Percentiles rank a stretch among this genome's conserved stretches.
Conservation (phyloP, 2,113 vertebrate genomes). For the Chaenogobius annularis region DNA sequence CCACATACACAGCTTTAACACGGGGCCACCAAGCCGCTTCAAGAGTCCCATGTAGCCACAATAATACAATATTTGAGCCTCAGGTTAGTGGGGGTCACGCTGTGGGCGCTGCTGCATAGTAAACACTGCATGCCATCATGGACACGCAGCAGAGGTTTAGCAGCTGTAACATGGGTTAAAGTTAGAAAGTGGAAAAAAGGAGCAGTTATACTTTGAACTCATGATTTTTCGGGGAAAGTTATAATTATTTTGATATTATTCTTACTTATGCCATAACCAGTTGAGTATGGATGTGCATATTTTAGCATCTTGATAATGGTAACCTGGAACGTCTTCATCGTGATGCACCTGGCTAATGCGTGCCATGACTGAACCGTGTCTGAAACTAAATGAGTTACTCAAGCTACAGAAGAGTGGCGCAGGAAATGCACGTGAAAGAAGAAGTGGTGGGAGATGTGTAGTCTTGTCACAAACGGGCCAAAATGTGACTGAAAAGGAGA, state of each 20-base stretch:
- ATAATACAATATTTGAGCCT: conserved; percentile 48
- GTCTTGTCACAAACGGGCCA: background rate
- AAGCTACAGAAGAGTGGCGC: background rate
- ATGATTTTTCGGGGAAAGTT: no score
- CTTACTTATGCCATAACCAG: no score
- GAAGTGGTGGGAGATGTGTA: background rate
- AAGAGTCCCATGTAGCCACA: conserved; percentile 19
- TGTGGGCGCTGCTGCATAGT: conserved; percentile 21
- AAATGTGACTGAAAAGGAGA: no score
- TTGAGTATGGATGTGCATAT: background rate
- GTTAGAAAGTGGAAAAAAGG: conserved; percentile 10
- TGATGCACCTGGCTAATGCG: background rate
- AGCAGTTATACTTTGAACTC: no score
- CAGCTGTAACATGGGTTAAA: conserved; percentile 41
- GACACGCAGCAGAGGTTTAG: conserved; percentile 31
- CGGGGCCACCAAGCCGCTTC: conserved; percentile 35
- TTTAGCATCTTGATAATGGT: background rate
- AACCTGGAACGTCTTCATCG: background rate
- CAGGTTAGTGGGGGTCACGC: conserved; percentile 53
- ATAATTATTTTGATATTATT: no score
- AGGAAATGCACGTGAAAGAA: background rate
- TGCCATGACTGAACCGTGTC: background rate
- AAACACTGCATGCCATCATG: conserved; percentile 46
- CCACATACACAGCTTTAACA: conserved; percentile 40
- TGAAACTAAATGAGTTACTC: background rate